Percentiles rank a stretch among this genome's conserved stretches.
phyloP scores from a whole-genome alignment of 2,888 invertebrate genomes.

The Leucoma salicis region DNA sequence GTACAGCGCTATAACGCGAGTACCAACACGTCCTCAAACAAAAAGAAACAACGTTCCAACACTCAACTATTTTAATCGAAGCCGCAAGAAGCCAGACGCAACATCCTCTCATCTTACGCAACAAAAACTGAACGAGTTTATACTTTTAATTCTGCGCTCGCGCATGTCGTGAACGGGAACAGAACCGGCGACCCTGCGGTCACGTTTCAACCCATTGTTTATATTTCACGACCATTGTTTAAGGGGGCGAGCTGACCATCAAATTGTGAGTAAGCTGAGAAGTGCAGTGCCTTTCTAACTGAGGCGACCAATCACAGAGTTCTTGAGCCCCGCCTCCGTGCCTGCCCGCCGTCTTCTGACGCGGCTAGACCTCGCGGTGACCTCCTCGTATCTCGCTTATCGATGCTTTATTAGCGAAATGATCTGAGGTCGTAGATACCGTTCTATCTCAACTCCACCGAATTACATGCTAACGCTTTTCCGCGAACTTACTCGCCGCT shows the following conservation, averaged over 20 bases:
- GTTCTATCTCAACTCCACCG: slow-evolving; percentile 11
- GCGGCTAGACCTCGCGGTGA: slow-evolving; percentile 18
- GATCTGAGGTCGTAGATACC: slow-evolving; percentile 21
- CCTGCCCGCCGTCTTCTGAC: slow-evolving; percentile 14
- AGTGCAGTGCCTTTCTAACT: not conserved
- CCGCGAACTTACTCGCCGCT: slow-evolving; percentile 5
- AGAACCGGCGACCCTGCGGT: slow-evolving; percentile 40
- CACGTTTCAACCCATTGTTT: slow-evolving; percentile 58
- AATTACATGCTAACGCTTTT: slow-evolving; percentile 24
- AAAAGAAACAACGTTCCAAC: no score
- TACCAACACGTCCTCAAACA: no score
- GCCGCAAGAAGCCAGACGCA: slow-evolving; percentile 30
- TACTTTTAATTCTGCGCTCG: slow-evolving; percentile 25
- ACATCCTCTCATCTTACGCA: slow-evolving; percentile 37
- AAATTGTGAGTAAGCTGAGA: slow-evolving; percentile 17
- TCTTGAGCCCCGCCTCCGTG: slow-evolving; percentile 30
- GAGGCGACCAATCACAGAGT: slow-evolving; percentile 27
- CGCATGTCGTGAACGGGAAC: slow-evolving; percentile 39
- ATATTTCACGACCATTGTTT: slow-evolving; percentile 37
- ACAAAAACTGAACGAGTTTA: slow-evolving; percentile 31
- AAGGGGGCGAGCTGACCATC: slow-evolving; percentile 39
- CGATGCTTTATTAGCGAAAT: slow-evolving; percentile 28
- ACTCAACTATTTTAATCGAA: slow-evolving; percentile 30
- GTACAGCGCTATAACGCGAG: no score
- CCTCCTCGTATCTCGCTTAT: slow-evolving; percentile 15